Base-by-base conservation (phyloP, 2,888 invertebrate species). In the Drosophila cognata region DNA sequence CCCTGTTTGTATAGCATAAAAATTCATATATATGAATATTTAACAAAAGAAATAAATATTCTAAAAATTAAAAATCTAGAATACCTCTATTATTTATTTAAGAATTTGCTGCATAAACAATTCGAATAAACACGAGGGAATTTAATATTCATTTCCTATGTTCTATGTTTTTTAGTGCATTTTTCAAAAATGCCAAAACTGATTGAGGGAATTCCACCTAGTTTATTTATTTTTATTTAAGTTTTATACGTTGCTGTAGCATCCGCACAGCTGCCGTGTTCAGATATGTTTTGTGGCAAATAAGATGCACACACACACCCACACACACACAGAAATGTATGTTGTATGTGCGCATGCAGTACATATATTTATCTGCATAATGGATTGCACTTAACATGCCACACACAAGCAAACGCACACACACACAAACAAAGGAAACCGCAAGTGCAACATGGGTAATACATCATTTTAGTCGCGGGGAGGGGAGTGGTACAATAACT, bases 361-460 rank as follows among this genome's bases (percentile, higher is more conserved):
- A 78, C 41, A 63, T 55, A 78, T 64, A 79, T 62, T 63, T 79
- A 89, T 83, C 78, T 86, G 82, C 86, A 88, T 90, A 90, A 90
- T 87, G 87, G 88, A 87, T 87, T 87, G 90, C 87, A 88, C 87
- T 88, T 87, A 88, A 88, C 90, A 84, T 89, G 88, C 88, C 90
- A 71, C 86, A 86, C 71, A 82, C 74, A 78, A 55, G 55, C 50
- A 64, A 52, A 52, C 63, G 43, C 50, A 63, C 43, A 59, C 86
- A 72, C 46, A 58, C 43, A 46, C 29, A 57, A 18, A 72, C 38
- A 52, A 36, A 69, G 68, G 50, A 57, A 77, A 61, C 80, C 73
- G 83, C 82, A 80, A 80, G 70, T 79, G 80, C 83, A 80, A 70
- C 67, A 55, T 60, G 71, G 81, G 89, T 76, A 86, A 88, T 90